A percentile compares a stretch with the other conserved stretches of the same genome.
Conservation (phyloP, 2,113 vertebrate species). For the Tychaedon coryphoeus region DNA sequence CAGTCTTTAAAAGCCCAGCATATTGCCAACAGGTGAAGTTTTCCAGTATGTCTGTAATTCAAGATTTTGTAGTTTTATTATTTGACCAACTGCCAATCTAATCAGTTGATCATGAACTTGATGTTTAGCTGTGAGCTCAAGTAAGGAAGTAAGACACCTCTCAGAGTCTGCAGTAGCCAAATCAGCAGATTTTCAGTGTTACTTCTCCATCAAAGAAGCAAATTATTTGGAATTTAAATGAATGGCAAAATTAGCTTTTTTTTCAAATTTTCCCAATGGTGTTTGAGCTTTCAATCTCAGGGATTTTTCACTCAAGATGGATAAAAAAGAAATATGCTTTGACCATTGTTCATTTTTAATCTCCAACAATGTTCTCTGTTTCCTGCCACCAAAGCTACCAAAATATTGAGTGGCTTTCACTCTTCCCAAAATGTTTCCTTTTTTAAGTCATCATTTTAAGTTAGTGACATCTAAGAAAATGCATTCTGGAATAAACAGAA, state of each 20-base stretch:
- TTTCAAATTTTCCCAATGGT: conserved; percentile 38
- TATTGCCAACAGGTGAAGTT: conserved; percentile 15
- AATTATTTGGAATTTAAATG: conserved; percentile 32
- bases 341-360: conserved; percentile 27
- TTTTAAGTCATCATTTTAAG: conserved; percentile 2
- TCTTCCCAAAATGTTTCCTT: conserved; percentile 20
- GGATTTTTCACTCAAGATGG: conserved; percentile 20
- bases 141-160: conserved; percentile 42
- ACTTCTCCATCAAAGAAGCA: conserved; percentile 53
- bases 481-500: not conserved
- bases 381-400: not conserved
- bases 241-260: conserved; percentile 24
- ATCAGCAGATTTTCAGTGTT: conserved; percentile 59
- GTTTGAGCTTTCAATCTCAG: not conserved
- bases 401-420: conserved; percentile 36
- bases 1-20: not conserved
- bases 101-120: conserved; percentile 57
- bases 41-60: conserved; percentile 37
- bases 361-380: not conserved
- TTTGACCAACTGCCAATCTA: conserved; percentile 59
- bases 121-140: conserved; percentile 45
- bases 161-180: conserved; percentile 26
- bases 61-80: conserved; percentile 24
- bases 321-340: conserved; percentile 32
- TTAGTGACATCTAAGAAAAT: not conserved